Conservation (phyloP, 2,888 invertebrate genomes). For the Epirrhoe alternata region DNA sequence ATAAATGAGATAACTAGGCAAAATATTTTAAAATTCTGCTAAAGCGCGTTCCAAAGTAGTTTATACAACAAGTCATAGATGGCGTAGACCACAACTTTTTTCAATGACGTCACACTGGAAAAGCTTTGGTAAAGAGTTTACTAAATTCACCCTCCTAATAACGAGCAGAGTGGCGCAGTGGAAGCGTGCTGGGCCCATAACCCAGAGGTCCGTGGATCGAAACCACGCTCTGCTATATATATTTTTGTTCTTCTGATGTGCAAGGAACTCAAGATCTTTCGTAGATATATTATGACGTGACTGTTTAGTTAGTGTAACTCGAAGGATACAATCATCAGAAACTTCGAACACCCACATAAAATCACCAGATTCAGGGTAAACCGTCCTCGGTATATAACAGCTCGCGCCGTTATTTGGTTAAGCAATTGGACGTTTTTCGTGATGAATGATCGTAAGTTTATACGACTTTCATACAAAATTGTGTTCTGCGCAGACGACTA, state of each 20-base stretch:
- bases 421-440: no score
- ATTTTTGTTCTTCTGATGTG: not conserved
- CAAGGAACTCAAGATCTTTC: no score
- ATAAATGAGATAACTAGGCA: not conserved
- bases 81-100: not conserved
- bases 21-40: not conserved
- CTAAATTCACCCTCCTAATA: not conserved
- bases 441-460: no score
- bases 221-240: slow-evolving; percentile 90
- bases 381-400: no score
- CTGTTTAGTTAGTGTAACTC: no score
- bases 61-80: slow-evolving; percentile 9
- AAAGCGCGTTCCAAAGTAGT: not conserved
- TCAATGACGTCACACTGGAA: not conserved
- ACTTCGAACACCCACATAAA: no score
- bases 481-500: no score
- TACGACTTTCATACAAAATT: no score
- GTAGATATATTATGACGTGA: no score
- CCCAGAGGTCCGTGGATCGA: slow-evolving; percentile 96
- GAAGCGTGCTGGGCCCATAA: slow-evolving; percentile 94
- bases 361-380: no score
- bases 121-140: not conserved
- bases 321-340: no score
- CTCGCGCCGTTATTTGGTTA: no score
- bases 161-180: slow-evolving; percentile 90